Evolutionary conservation across 2,797 vertebrate species (phyloP), one percentile per base, ranked within the genome.

Genomic region (Strix occidentalis): DNA sequence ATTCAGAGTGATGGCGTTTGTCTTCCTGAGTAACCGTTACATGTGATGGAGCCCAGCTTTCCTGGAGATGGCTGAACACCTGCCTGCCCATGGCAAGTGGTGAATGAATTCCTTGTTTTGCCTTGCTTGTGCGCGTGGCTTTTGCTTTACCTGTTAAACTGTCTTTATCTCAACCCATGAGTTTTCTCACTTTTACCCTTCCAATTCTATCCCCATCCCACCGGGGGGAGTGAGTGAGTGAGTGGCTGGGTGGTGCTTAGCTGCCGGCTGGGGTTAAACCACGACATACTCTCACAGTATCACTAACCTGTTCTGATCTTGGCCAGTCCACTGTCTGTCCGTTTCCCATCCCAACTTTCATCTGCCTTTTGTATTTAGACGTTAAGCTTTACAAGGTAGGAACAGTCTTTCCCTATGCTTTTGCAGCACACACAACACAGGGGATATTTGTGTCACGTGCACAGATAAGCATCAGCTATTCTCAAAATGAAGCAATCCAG

Each of bases 191-290:
- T 79, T n/a, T n/a, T n/a, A n/a, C n/a, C n/a, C n/a, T n/a, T 76
- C 48, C 2, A 1, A 16, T 74, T 82, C 61, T 70, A 6, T 50
- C 12, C 13, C 10, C 9, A 46, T 37, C n/a, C 29, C 28, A 11
- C 37, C 2, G 2, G 33, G 15, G 20, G 31, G 15, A 50, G 23
- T 2, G 18, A 74, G 19, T 0, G 0, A 86, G 57, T 0, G 0
- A 86, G 57, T 2, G 3, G 4, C 60, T 88, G 25, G 2, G 1
- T 50, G 29, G 12, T 8, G 35, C 33, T 79, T 37, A 37, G 16
- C 33, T 92, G 69, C 60, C 5, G 9, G 0, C 45, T 91, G 69
- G 29, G 25, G n/a, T 60, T 92, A 68, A 84, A 84, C 19, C 35
- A 31, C 1, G 0, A 11, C 16, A 28, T 60, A 35, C 6, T 56